Percentiles rank a stretch among this genome's conserved stretches.
These are phyloP conservation scores for Phyllotis vaccarum DNA, from an alignment of 2,797 vertebrate genomes.

Conservation along the genomic window DNA sequence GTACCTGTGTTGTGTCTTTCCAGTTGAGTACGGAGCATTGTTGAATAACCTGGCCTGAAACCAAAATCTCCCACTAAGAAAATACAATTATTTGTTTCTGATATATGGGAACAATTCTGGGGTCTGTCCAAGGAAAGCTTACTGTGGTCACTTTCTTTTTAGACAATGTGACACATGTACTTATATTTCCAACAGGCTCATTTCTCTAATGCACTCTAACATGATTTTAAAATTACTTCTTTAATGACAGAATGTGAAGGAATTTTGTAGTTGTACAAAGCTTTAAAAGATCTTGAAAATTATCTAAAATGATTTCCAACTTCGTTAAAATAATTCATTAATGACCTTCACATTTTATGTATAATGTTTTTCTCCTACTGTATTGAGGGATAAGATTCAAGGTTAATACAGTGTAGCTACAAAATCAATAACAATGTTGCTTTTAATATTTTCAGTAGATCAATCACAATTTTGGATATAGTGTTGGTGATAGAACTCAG, in stretches of 20 bases:
- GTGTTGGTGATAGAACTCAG: background rate
- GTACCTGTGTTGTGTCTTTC: background rate
- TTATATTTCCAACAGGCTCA: slow-evolving; percentile 19
- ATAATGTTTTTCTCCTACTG: background rate
- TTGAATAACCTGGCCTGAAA: background rate
- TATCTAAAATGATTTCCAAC: slow-evolving; percentile 27
- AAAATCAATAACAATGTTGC: background rate
- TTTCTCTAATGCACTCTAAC: background rate
- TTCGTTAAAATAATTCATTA: background rate
- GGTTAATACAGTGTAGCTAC: slow-evolving; percentile 16
- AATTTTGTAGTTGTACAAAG: background rate
- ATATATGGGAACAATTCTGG: background rate
- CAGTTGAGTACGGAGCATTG: background rate
- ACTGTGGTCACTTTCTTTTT: background rate
- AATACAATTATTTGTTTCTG: slow-evolving; percentile 25
- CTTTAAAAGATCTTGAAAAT: slow-evolving; percentile 29
- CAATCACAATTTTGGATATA: background rate
- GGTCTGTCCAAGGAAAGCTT: background rate
- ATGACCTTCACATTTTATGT: background rate
- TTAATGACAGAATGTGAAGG: background rate
- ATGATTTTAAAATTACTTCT: background rate
- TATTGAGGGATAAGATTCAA: background rate
- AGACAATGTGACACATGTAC: background rate
- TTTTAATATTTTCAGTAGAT: background rate
- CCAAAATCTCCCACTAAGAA: background rate